phyloP scores from a whole-genome alignment of 2,797 vertebrate genomes.

The Spondyliosoma cantharus region DNA sequence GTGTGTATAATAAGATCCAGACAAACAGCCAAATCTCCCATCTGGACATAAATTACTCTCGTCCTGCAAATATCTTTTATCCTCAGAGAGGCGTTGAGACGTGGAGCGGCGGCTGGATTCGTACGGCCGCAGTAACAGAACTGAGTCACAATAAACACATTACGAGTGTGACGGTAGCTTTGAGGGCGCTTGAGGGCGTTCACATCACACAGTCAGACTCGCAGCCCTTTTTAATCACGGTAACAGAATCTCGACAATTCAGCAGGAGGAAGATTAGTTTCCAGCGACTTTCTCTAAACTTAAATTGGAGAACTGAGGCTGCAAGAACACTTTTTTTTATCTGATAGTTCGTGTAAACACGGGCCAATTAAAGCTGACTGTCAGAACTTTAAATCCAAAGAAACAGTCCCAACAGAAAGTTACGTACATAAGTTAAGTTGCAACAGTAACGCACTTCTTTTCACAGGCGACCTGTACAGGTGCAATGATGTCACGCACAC shows the following conservation, averaged over 20 bases:
- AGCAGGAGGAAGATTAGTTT: not conserved
- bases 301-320: not conserved
- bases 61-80: not conserved
- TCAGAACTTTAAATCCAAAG: too few species aligned
- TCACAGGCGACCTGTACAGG: too few species aligned
- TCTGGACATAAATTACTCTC: conserved; percentile 30
- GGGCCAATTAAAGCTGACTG: too few species aligned
- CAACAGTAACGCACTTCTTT: too few species aligned
- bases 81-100: not conserved
- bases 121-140: not conserved
- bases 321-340: too few species aligned
- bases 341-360: too few species aligned
- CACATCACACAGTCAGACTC: not conserved
- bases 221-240: not conserved
- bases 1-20: not conserved
- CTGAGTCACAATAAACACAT: not conserved
- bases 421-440: too few species aligned
- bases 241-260: not conserved
- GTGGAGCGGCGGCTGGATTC: not conserved
- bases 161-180: not conserved
- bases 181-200: not conserved
- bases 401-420: too few species aligned
- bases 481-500: too few species aligned
- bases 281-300: not conserved
- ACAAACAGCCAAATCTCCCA: conserved; percentile 17